Evolutionary conservation across 2,888 invertebrate genomes (phyloP).

Genomic region (Ormyrus rosae): DNA sequence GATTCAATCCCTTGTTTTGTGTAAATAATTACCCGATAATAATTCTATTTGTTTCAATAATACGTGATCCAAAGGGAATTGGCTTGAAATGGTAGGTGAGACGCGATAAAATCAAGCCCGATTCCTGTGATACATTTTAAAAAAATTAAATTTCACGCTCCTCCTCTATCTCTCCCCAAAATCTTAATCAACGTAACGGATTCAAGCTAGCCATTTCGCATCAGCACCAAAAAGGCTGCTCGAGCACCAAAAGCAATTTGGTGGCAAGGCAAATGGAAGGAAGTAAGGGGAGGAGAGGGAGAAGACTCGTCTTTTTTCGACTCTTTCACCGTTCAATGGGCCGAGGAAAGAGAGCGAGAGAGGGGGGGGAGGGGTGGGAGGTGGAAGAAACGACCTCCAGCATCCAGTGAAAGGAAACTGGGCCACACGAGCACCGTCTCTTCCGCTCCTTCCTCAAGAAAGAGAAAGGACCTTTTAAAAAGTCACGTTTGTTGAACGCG

Average conservation of each 20-base stretch:
- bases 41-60: no score
- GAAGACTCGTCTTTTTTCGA: slow-evolving; percentile 43
- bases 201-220: slow-evolving; percentile 40
- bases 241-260: slow-evolving; percentile 46
- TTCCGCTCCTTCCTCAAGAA: neutral
- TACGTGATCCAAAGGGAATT: no score
- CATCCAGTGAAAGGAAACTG: slow-evolving; percentile 51
- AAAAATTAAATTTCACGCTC: no score
- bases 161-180: neutral
- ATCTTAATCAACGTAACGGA: slow-evolving; percentile 56
- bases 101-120: no score
- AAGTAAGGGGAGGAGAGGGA: slow-evolving; percentile 35
- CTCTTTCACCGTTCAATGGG: slow-evolving; percentile 51
- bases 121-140: no score
- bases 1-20: no score
- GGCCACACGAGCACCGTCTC: slow-evolving; percentile 30
- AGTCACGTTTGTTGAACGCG: slow-evolving; percentile 19
- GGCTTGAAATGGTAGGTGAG: no score
- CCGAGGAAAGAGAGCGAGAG: neutral
- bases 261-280: slow-evolving; percentile 33
- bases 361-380: no score
- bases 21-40: no score
- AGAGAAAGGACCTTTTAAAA: slow-evolving; percentile 50
- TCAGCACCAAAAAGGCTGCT: slow-evolving; percentile 40
- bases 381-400: slow-evolving; percentile 26